Base-by-base conservation (phyloP, 2,888 invertebrate species). In the Bellardia pandia region DNA sequence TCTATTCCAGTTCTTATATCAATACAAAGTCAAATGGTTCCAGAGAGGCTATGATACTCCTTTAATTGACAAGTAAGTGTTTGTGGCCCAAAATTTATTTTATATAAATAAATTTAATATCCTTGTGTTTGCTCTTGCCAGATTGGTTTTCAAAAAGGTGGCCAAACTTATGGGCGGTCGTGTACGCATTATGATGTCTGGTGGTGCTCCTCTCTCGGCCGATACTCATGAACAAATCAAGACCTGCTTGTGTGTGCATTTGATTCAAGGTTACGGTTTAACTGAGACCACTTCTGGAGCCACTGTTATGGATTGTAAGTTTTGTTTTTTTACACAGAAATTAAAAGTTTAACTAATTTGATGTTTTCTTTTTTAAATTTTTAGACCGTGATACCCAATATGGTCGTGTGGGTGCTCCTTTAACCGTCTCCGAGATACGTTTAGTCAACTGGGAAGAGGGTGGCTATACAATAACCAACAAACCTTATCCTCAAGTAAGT, bases 271-370 rank as follows among this genome's bases (percentile, higher is more conserved):
- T 74, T 99, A 99, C 94, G 99, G 99, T 2, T 95, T 99, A 87
- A 99, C 99, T 0, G 99, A 99, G 95, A 98, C 99, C 16, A 97
- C 98, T 89, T 98, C 99, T 0, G 98, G 98, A 91, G 99, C 98
- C 75, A 96, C 97, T 86, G 97, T 97, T 77, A 97, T 97, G 96
- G 96, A 97, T 93, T 93, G 96, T 96, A 93, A 94, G 95, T 94
- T 4, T 85, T 23, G 11, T 37, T 74, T 68, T 68, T 4, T 33
- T 45, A 40, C 23, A 23, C 23, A 5, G 13, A 23, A 58, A 7
- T 8, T 48, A 45, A 1, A 45, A 13, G 3, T 3, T 45, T 45
- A 3, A 45, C 1, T 11, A 7, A 11, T 45, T 13, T 45, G 13
- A 45, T 13, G 2, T 45, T 45, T 1, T 3, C 3, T 45, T 45